A percentile compares a stretch with the other conserved stretches of the same genome.
Conservation (phyloP, 2,888 invertebrate species). For the Leucophora obtusa region DNA sequence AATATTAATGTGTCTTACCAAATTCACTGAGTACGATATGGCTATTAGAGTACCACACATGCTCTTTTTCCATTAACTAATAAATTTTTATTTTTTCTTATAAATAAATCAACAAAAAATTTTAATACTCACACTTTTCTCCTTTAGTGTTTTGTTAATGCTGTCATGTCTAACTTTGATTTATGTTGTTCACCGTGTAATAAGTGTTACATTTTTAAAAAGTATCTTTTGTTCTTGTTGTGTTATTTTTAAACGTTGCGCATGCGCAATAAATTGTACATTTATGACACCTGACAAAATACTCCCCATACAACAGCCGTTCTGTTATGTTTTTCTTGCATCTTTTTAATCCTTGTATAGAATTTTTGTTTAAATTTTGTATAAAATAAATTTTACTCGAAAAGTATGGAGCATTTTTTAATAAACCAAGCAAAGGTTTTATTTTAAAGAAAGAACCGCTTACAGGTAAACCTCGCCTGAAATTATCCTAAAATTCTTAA, state of each 20-base stretch:
- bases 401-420: not conserved
- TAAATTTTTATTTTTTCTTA: slow-evolving; percentile 49
- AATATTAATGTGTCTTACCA: not conserved
- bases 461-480: no score
- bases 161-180: slow-evolving; percentile 61
- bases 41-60: slow-evolving; percentile 30
- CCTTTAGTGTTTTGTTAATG: slow-evolving; percentile 6
- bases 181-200: slow-evolving; percentile 60
- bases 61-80: slow-evolving; percentile 24
- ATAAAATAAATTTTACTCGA: not conserved
- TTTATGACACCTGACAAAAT: slow-evolving; percentile 78
- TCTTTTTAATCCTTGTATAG: slow-evolving; percentile 6
- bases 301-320: slow-evolving; percentile 64
- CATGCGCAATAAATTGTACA: slow-evolving; percentile 76
- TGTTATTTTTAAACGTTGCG: slow-evolving; percentile 66
- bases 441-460: no score
- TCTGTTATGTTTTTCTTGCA: slow-evolving; percentile 16
- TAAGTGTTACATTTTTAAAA: slow-evolving; percentile 61
- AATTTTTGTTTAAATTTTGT: not conserved
- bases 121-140: slow-evolving; percentile 51
- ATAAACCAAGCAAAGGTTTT: no score
- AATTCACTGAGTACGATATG: not conserved
- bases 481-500: no score
- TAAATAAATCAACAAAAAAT: slow-evolving; percentile 54
- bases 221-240: slow-evolving; percentile 18